Evolutionary conservation across 2,113 vertebrate species (phyloP).

Genomic region (Theristicus caerulescens): DNA sequence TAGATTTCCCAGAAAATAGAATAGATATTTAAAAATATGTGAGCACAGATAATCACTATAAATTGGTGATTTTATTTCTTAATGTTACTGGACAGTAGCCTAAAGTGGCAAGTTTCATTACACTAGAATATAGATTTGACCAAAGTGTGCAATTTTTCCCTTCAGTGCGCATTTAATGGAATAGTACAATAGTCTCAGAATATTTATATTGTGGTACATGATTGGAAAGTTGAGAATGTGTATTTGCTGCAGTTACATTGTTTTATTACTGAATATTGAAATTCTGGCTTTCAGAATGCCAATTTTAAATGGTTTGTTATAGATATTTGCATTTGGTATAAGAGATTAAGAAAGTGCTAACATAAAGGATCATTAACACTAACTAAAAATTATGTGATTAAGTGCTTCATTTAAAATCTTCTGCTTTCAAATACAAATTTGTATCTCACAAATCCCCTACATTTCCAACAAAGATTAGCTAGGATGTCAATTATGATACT

Average conservation of each 20-base stretch:
- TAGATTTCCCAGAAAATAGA: not conserved
- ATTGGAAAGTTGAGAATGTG: not conserved
- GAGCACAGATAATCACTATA: not conserved
- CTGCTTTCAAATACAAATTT: not conserved
- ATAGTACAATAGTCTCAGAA: not conserved
- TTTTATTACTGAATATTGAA: not conserved
- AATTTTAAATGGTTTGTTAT: not conserved
- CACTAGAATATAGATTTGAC: not conserved
- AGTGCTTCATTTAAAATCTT: not conserved
- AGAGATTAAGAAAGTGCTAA: not conserved
- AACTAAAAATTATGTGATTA: not conserved
- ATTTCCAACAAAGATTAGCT: not conserved
- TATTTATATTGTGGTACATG: not conserved
- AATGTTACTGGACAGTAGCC: not conserved
- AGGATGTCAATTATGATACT: not conserved
- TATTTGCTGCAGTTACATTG: not conserved
- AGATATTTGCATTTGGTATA: not conserved
- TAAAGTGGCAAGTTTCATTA: not conserved
- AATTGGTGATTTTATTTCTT: conserved; percentile 2
- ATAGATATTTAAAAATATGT: not conserved
- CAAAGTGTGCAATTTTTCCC: not conserved
- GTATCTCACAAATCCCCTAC: not conserved
- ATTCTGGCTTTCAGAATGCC: not conserved
- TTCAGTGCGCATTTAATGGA: not conserved
- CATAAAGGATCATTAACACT: not conserved